Base-by-base conservation (phyloP, 2,888 invertebrate species). In the Nomada fabriciana region DNA sequence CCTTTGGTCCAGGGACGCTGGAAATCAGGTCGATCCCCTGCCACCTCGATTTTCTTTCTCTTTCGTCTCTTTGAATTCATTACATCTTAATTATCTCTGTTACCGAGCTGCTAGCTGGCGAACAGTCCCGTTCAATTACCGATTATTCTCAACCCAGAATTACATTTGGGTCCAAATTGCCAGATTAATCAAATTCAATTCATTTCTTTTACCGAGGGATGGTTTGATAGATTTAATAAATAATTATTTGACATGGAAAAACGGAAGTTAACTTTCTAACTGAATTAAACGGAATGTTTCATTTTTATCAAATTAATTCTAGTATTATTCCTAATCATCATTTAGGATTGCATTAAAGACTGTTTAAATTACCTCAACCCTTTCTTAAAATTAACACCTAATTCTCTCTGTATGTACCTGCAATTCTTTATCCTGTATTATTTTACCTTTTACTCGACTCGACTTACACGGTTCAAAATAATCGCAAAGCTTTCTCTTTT, bases 1-100 rank as follows among this genome's bases (percentile, higher is more conserved):
- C 65, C 63, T 69, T 55, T 52, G 52, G n/a, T 43, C 15, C 52
- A 52, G 80, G 60, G 71, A 65, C 61, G 47, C 18, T 68, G 82
- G 20, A 79, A 72, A 80, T 68, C 68, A 42, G 67, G 63, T 71
- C 63, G 52, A 11, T 18, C 61, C 18, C 42, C 20, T 13, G 29
- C 43, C 50, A 65, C 55, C 20, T 29, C 36, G 43, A 5, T 53
- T 77, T 67, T 52, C 61, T 60, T 59, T 50, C n/a, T 53, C 47
- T 50, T 9, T 29, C 43, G 50, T 63, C n/a, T 57, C 43, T 20
- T 53, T 9, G 61, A 63, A 29, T 61, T 76, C 29, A 20, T 23
- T 23, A 53, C 20, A 13, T 47, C 63, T 69, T 25, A 3, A 13
- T 52, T 68, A 59, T 59, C 7, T 36, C 36, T 29, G 47, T 70